A percentile compares a stretch with the other conserved stretches of the same genome.
phyloP scores from a whole-genome alignment of 2,888 invertebrate species.

The Parochlus steinenii region DNA sequence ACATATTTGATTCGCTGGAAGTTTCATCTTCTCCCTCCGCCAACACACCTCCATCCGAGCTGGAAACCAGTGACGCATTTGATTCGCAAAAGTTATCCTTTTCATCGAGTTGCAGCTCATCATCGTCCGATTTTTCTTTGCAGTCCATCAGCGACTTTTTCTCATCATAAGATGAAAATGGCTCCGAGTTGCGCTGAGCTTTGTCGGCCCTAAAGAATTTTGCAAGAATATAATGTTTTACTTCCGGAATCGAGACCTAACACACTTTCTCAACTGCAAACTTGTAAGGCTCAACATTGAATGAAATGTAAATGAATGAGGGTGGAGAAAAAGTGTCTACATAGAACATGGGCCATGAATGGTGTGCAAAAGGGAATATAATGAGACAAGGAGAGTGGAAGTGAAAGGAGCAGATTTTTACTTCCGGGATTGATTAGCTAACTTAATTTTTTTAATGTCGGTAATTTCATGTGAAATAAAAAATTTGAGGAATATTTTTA shows the following conservation, averaged over 20 bases:
- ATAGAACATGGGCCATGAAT: too few relatives aligned
- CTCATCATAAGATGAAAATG: constrained; percentile 12
- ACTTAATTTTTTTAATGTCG: too few relatives aligned
- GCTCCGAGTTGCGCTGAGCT: constrained; percentile 13
- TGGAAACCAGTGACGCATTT: constrained; percentile 30
- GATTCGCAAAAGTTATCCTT: constrained; percentile 22
- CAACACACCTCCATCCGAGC: constrained; percentile 38
- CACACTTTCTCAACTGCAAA: too few relatives aligned
- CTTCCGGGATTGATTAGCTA: too few relatives aligned
- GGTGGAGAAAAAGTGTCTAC: too few relatives aligned
- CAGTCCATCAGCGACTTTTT: too few relatives aligned
- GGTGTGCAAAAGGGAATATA: too few relatives aligned
- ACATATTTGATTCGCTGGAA: constrained; percentile 42
- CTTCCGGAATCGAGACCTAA: too few relatives aligned
- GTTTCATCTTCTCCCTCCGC: constrained; percentile 36
- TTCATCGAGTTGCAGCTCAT: constrained; percentile 9
- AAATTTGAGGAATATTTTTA: too few relatives aligned
- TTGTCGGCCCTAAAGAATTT: constrained; percentile 16
- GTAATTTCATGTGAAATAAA: too few relatives aligned
- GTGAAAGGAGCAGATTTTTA: too few relatives aligned
- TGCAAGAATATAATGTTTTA: constrained; percentile 14
- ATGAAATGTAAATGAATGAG: background rate
- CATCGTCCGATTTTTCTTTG: constrained; percentile 11
- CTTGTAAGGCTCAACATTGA: background rate
- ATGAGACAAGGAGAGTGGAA: too few relatives aligned